phyloP scores from a whole-genome alignment of 2,888 invertebrate species.

The Tetragonisca angustula region DNA sequence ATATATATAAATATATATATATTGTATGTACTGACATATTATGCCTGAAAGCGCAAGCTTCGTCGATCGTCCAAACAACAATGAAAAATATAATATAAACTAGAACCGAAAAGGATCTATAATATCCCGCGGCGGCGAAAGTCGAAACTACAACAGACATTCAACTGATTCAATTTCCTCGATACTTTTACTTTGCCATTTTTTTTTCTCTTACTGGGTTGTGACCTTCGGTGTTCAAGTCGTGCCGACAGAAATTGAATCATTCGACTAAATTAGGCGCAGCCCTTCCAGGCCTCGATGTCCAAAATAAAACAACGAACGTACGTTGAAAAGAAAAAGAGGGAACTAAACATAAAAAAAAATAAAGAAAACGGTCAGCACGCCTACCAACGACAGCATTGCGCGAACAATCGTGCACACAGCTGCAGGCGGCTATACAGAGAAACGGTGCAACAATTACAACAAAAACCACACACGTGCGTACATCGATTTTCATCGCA shows the following conservation, averaged over 20 bases:
- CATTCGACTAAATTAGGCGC: constrained; percentile 11
- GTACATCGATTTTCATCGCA: constrained; percentile 30
- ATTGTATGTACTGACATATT: neutral
- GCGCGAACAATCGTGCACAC: constrained; percentile 81
- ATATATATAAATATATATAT: too few species aligned
- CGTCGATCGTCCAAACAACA: constrained; percentile 23
- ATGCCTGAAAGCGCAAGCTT: constrained; percentile 61
- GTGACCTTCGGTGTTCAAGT: neutral
- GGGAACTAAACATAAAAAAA: neutral
- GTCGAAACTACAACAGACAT: constrained; percentile 5
- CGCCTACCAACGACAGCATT: constrained; percentile 75
- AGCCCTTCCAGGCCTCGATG: constrained; percentile 22
- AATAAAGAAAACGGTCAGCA: constrained; percentile 27
- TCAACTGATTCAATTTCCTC: constrained; percentile 33
- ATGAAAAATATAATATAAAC: neutral
- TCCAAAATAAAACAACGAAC: neutral
- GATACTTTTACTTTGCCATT: neutral
- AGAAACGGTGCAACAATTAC: constrained; percentile 45
- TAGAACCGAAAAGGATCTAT: constrained; percentile 15
- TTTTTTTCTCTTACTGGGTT: neutral
- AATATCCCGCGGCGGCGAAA: neutral
- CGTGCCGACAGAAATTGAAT: constrained; percentile 24
- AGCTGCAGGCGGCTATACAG: constrained; percentile 78
- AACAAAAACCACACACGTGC: constrained; percentile 35
- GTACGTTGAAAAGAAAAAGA: neutral